A percentile compares a stretch with the other conserved stretches of the same genome.
These are phyloP conservation scores for Leptothorax acervorum DNA, from an alignment of 2,888 invertebrate species.

Conservation along the genomic window DNA sequence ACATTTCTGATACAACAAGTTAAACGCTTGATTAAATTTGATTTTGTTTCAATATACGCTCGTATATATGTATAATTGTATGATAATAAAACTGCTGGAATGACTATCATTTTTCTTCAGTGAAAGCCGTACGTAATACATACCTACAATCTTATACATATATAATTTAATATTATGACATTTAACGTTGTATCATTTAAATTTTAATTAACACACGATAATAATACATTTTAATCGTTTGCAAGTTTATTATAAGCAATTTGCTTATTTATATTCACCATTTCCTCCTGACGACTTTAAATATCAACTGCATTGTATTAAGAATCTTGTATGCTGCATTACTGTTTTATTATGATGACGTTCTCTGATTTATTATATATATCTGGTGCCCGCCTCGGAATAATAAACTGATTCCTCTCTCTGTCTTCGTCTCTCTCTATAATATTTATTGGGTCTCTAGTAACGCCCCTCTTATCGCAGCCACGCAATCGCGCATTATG, in stretches of 20 bases:
- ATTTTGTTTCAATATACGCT: neutral
- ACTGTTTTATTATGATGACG: slow-evolving; percentile 1
- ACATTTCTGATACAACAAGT: neutral
- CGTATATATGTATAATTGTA: too few species aligned
- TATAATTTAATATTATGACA: neutral
- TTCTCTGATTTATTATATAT: slow-evolving; percentile 10
- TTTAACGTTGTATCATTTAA: neutral
- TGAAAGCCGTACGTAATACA: neutral
- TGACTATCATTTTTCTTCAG: neutral
- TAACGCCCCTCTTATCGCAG: slow-evolving; percentile 14
- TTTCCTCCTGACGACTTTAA: neutral
- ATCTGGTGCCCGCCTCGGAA: neutral
- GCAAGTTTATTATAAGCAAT: slow-evolving; percentile 4
- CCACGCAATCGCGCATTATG: slow-evolving; percentile 42
- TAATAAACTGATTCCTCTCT: slow-evolving; percentile 24
- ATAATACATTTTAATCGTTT: slow-evolving; percentile 6
- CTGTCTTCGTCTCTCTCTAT: neutral
- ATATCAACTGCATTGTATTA: neutral
- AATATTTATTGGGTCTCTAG: slow-evolving; percentile 27
- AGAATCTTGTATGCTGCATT: neutral
- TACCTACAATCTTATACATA: neutral
- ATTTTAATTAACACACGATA: slow-evolving; percentile 22
- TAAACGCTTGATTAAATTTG: neutral
- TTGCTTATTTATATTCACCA: slow-evolving; percentile 23
- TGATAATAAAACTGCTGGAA: neutral